Conservation (phyloP, 2,113 vertebrate species). For the Xiphophorus couchianus region DNA sequence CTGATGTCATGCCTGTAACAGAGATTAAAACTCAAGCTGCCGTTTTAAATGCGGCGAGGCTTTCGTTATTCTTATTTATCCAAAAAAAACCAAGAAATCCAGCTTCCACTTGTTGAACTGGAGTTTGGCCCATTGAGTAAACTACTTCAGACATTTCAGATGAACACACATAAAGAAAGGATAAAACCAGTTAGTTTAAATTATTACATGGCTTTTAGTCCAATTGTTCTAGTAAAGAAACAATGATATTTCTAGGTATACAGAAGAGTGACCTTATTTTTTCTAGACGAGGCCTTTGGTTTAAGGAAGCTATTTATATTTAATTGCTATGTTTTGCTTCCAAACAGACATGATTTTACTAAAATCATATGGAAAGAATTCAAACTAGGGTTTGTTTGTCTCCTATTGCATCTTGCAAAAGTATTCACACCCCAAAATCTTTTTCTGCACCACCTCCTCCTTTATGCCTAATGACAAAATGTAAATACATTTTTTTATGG, state of each 20-base stretch:
- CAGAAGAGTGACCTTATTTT: no score
- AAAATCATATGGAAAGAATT: neutral
- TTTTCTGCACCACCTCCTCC: neutral
- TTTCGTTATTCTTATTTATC: slow-evolving; percentile 23
- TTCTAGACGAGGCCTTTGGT: neutral
- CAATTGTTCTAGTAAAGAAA: no score
- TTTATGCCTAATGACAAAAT: neutral
- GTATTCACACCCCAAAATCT: neutral
- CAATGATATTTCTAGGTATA: no score
- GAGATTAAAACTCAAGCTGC: slow-evolving; percentile 73
- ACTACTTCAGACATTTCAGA: neutral
- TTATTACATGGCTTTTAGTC: no score
- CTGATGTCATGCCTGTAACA: slow-evolving; percentile 72
- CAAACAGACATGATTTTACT: neutral
- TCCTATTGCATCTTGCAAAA: neutral
- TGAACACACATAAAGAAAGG: neutral
- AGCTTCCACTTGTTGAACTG: neutral
- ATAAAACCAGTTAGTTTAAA: neutral
- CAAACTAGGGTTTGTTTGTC: neutral
- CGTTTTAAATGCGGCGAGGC: slow-evolving; percentile 42
- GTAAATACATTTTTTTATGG: no score
- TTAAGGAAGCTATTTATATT: neutral
- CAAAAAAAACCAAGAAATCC: slow-evolving; percentile 36
- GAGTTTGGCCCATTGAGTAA: no score
- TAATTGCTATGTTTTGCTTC: neutral